Percentiles rank a stretch among this genome's conserved stretches.
phyloP scores from a whole-genome alignment of 2,888 invertebrate genomes.

The Drosophila pegasa region DNA sequence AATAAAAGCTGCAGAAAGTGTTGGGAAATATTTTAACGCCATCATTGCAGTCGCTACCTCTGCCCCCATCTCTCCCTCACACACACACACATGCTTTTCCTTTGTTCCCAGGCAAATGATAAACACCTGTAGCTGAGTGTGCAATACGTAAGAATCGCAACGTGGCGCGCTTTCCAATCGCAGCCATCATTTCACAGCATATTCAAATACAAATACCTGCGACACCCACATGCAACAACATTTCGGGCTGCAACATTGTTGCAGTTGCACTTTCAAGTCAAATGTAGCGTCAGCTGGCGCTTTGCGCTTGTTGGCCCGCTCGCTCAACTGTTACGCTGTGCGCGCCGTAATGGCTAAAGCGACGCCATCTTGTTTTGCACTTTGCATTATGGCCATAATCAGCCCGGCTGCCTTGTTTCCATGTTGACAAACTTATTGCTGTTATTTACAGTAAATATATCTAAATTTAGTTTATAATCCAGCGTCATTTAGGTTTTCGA shows the following conservation, averaged over 20 bases:
- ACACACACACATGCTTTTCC: background rate
- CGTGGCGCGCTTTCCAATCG: slow-evolving; percentile 33
- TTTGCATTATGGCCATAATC: slow-evolving; percentile 5
- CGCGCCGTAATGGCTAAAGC: slow-evolving; percentile 19
- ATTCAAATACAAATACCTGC: slow-evolving; percentile 20
- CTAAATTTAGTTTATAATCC: background rate
- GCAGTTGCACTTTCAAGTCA: slow-evolving; percentile 36
- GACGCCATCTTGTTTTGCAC: slow-evolving; percentile 28
- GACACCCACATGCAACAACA: slow-evolving; percentile 27
- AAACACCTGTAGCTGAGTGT: slow-evolving; percentile 57
- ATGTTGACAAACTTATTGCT: background rate
- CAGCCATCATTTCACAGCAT: slow-evolving; percentile 13
- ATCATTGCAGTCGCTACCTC: slow-evolving; percentile 32
- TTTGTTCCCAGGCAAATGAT: slow-evolving; percentile 9
- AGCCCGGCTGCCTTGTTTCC: background rate
- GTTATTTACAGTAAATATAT: background rate
- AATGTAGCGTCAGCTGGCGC: slow-evolving; percentile 37
- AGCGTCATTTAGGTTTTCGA: background rate
- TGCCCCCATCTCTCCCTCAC: background rate
- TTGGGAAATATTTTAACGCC: slow-evolving; percentile 73
- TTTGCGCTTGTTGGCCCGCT: slow-evolving; percentile 48
- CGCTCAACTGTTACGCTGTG: slow-evolving; percentile 42
- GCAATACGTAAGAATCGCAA: slow-evolving; percentile 22
- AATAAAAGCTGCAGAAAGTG: slow-evolving; percentile 56
- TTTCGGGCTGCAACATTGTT: slow-evolving; percentile 44